Conservation (phyloP, 2,797 vertebrate genomes). For the Siniperca undulata region DNA sequence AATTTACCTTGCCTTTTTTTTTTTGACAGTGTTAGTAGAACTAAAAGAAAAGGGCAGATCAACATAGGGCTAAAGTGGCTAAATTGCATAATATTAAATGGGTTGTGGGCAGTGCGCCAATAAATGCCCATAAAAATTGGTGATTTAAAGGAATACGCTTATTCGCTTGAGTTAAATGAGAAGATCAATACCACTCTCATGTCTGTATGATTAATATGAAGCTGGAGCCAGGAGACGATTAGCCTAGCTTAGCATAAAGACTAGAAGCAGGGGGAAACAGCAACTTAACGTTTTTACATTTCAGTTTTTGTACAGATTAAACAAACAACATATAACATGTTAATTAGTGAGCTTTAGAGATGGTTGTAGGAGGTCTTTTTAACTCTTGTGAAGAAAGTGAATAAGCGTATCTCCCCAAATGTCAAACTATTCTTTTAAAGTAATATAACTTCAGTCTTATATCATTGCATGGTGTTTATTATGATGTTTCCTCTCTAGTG, state of each 20-base stretch:
- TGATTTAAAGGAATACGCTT: not conserved
- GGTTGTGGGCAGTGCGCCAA: not conserved
- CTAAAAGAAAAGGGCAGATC: not conserved
- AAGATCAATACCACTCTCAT: not conserved
- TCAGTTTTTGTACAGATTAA: not conserved
- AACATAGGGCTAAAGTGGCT: not conserved
- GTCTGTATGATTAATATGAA: not conserved
- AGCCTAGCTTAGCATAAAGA: conserved; percentile 18
- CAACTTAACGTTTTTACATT: not conserved
- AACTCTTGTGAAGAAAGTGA: not conserved
- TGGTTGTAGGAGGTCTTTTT: not conserved
- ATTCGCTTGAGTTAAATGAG: not conserved
- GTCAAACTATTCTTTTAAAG: not conserved
- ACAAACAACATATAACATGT: not conserved
- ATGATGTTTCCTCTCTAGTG: conserved; percentile 27
- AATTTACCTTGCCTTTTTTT: conserved; percentile 56
- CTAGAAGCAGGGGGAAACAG: not conserved
- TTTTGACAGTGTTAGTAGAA: conserved; percentile 49
- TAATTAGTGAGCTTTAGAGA: not conserved
- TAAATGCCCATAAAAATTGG: not conserved
- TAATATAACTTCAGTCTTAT: not conserved
- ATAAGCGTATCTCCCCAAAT: not conserved
- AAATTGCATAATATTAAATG: conserved; percentile 2
- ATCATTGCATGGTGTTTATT: conserved; percentile 19
- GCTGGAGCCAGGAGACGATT: not conserved